phyloP scores from a whole-genome alignment of 1,140 invertebrate species.

The Drosophila grimshawi region DNA sequence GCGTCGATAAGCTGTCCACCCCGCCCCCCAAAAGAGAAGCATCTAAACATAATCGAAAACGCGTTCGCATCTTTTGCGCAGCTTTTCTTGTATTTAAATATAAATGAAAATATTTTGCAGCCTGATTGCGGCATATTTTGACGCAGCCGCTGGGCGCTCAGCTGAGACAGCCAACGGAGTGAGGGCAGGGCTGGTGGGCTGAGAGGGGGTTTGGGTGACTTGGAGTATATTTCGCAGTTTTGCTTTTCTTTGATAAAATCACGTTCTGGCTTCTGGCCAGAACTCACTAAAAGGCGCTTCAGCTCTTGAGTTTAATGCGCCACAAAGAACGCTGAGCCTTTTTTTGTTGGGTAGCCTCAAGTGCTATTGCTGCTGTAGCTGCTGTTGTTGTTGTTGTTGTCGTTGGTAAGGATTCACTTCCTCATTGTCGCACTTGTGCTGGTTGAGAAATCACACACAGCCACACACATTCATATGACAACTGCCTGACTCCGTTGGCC shows the following conservation, averaged over 20 bases:
- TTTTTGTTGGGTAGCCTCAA: slow-evolving; percentile 38
- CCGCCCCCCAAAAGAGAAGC: slow-evolving; percentile 43
- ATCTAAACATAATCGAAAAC: slow-evolving; percentile 82
- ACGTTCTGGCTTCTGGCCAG: slow-evolving; percentile 72
- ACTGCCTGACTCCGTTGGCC: slow-evolving; percentile 46
- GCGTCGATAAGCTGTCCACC: slow-evolving; percentile 74
- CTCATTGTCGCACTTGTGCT: slow-evolving; percentile 28
- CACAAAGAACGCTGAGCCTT: slow-evolving; percentile 67
- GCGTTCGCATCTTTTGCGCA: slow-evolving; percentile 51
- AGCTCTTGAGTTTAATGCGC: slow-evolving; percentile 66
- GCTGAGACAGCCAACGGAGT: slow-evolving; percentile 26
- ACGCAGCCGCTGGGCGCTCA: slow-evolving; percentile 68
- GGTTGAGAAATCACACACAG: slow-evolving; percentile 57
- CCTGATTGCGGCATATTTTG: slow-evolving; percentile 81
- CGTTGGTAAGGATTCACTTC: slow-evolving; percentile 24
- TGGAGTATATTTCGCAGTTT: slow-evolving; percentile 44
- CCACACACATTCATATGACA: slow-evolving; percentile 5
- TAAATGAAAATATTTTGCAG: slow-evolving; percentile 83
- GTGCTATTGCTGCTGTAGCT: not conserved
- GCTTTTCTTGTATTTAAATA: slow-evolving; percentile 74
- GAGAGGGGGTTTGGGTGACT: not conserved
- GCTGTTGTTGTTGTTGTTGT: not conserved
- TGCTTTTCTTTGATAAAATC: slow-evolving; percentile 80
- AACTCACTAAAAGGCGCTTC: slow-evolving; percentile 58
- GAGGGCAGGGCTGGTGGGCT: not conserved